Percentiles rank a stretch among this genome's conserved stretches.
phyloP scores from a whole-genome alignment of 2,797 vertebrate species.

The Peromyscus eremicus region DNA sequence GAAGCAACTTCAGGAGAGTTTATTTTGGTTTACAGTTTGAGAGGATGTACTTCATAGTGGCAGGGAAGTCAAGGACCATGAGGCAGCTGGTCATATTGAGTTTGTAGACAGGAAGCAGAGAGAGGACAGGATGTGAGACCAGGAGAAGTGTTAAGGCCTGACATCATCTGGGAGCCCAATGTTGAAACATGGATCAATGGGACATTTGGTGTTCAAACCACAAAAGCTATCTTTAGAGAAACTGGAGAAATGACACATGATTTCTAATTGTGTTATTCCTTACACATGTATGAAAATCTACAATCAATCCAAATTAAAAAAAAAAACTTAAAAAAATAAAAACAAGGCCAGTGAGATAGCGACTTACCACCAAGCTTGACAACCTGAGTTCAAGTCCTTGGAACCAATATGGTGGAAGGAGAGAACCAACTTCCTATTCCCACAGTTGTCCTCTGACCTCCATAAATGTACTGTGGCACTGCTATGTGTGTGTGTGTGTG shows the following conservation, averaged over 20 bases:
- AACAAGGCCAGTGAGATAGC: background rate
- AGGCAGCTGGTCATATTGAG: background rate
- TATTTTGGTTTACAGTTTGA: background rate
- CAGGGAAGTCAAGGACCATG: background rate
- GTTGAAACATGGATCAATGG: background rate
- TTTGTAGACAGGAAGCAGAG: background rate
- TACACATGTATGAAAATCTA: background rate
- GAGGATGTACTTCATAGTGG: background rate
- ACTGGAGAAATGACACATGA: background rate
- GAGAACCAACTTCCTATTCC: background rate
- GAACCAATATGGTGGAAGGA: background rate
- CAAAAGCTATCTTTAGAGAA: background rate
- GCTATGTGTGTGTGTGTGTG: background rate
- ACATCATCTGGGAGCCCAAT: background rate
- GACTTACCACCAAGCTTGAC: background rate
- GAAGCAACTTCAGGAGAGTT: background rate
- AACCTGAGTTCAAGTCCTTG: background rate
- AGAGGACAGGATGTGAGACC: background rate
- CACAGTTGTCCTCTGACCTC: background rate
- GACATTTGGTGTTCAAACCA: background rate
- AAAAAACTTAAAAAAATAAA: background rate
- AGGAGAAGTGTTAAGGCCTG: background rate
- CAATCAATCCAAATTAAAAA: background rate
- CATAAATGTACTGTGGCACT: background rate
- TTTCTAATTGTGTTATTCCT: constrained; percentile 54